Evolutionary conservation across 2,113 vertebrate species (phyloP), one percentile per base, ranked within the genome.

Genomic region (Caretta caretta): DNA sequence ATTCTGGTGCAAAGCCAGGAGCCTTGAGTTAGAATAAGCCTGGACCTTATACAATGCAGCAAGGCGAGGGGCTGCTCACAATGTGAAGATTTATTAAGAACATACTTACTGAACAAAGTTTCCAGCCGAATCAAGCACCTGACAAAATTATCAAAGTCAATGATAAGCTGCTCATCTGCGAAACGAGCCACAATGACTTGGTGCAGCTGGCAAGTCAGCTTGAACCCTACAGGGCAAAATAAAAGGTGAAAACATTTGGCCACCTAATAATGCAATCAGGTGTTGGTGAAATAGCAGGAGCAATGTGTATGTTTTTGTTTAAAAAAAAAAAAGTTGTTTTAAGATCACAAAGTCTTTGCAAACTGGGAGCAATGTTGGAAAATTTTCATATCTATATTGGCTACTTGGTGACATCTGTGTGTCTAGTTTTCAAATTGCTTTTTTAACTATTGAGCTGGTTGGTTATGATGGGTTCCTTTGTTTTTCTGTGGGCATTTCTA

Each of bases 101-200:
- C 5, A 13, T 89, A 98, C 98, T 97, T 95, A 99, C 98, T 98
- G 98, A 98, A 99, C 51, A 99, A 96, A 0, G 98, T 98, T 93
- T 99, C 98, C 49, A 99, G 97, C 9, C 98, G 98, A 78, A 99
- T 96, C 95, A 99, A 90, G 78, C 98, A 99, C 46, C 98, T 97
- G 22, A 98, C 97, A 2, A 99, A 99, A 83, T 98, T 98, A 81
- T 99, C 98, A 0, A 99, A 99, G 75, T 99, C 98, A 35, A 99
- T 97, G 92, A 97, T 65, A 49, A 99, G 98, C 11, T 98, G 65
- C 3, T 98, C 98, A 2, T 99, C 98, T 11, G 98, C 98, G 75
- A 98, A 99, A 49, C 98, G 98, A 53, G 98, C 98, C 5, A 98
- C 98, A 0, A 98, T 98, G 86, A 98, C 72, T 89, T 99, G 98